Percentiles rank a stretch among this genome's conserved stretches.
phyloP scores from a whole-genome alignment of 2,888 invertebrate genomes.

The Trissolcus japonicus region DNA sequence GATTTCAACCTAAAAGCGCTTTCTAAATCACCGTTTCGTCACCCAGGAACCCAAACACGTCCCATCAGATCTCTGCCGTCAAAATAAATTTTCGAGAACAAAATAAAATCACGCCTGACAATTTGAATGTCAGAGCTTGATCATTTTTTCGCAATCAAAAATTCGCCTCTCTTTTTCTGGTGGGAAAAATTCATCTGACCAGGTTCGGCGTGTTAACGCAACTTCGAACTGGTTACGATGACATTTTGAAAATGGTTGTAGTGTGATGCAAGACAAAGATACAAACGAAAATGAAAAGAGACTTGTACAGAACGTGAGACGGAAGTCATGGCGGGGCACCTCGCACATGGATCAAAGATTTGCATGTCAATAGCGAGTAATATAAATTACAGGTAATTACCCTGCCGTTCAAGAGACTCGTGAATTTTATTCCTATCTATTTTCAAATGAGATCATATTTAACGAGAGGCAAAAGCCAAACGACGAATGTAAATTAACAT shows the following conservation, averaged over 20 bases:
- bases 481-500: conserved; percentile 46
- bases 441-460: conserved; percentile 64
- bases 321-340: conserved; percentile 51
- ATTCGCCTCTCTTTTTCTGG: too few species aligned
- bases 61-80: too few species aligned
- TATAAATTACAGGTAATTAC: conserved; percentile 76
- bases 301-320: conserved; percentile 38
- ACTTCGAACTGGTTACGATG: background rate
- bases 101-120: too few species aligned
- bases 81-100: too few species aligned
- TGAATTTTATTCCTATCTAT: conserved; percentile 71
- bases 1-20: conserved; percentile 12
- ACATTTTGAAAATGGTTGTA: too few species aligned
- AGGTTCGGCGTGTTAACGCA: too few species aligned
- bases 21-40: background rate
- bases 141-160: too few species aligned
- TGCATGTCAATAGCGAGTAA: conserved; percentile 75
- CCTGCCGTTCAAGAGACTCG: conserved; percentile 67
- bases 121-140: too few species aligned
- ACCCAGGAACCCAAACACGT: too few species aligned
- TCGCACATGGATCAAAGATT: conserved; percentile 68
- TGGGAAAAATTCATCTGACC: too few species aligned
- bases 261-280: conserved; percentile 38
- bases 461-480: conserved; percentile 55
- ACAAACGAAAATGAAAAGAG: conserved; percentile 34